Conservation (phyloP, 2,113 vertebrate genomes). For the Cynopterus brachyotis region DNA sequence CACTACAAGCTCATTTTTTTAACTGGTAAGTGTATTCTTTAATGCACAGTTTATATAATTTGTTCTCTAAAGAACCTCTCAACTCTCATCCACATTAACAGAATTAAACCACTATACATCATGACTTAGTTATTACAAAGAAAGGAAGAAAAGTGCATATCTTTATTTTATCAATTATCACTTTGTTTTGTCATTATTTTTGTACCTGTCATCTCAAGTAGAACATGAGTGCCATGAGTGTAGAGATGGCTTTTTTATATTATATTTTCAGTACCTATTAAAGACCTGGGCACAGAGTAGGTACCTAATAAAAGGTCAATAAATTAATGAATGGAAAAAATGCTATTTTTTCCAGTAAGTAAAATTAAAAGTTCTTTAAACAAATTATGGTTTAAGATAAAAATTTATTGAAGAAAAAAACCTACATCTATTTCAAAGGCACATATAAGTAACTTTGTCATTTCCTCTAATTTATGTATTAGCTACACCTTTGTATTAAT, state of each 20-base stretch:
- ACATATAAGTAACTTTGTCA: not conserved
- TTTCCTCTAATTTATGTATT: not conserved
- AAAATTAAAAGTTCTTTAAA: slow-evolving; percentile 36
- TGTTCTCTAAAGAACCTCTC: not conserved
- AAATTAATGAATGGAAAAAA: not conserved
- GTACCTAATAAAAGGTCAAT: not conserved
- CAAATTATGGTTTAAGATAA: not conserved
- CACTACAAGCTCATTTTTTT: not conserved
- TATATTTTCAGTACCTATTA: not conserved
- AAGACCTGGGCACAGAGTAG: not conserved
- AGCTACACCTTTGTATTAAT: not conserved
- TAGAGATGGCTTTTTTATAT: not conserved
- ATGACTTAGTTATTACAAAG: not conserved
- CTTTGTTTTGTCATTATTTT: not conserved
- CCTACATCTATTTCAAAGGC: not conserved
- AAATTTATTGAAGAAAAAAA: slow-evolving; percentile 3
- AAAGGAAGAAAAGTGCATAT: not conserved
- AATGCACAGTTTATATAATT: not conserved
- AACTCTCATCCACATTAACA: not conserved
- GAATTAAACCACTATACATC: not conserved
- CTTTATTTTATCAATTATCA: not conserved
- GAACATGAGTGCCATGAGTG: not conserved
- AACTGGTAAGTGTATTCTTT: not conserved
- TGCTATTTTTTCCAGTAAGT: not conserved
- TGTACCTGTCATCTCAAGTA: not conserved